phyloP scores from a whole-genome alignment of 1,140 invertebrate genomes.

The Pantala flavescens region DNA sequence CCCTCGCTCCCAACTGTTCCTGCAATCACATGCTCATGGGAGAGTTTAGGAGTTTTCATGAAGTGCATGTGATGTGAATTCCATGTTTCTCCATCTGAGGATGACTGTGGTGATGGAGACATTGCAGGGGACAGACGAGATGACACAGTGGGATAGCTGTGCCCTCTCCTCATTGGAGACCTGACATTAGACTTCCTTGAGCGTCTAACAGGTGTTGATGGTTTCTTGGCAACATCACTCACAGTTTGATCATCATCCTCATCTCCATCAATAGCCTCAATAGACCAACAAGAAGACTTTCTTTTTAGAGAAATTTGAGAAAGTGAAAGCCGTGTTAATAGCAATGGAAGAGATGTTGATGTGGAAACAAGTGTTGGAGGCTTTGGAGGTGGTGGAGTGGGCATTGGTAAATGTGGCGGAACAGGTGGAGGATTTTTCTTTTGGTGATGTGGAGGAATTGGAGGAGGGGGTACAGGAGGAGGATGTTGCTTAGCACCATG shows the following conservation, averaged over 20 bases:
- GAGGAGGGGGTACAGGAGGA: not conserved
- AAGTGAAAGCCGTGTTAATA: not conserved
- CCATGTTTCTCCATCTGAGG: slow-evolving; percentile 25
- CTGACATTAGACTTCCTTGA: not conserved
- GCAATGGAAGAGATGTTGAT: not conserved
- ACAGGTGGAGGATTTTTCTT: not conserved
- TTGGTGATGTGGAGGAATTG: not conserved
- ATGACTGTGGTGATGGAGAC: not conserved
- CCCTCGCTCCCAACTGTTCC: not conserved
- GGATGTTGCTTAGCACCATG: not conserved
- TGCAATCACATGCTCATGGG: slow-evolving; percentile 15
- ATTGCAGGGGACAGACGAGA: not conserved
- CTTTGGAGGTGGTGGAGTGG: not conserved
- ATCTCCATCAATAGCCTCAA: not conserved
- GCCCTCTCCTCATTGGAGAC: not conserved
- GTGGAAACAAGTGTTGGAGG: not conserved
- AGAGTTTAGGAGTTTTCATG: slow-evolving; percentile 21
- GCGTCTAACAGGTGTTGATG: not conserved
- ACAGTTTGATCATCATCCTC: not conserved
- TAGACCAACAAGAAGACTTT: not conserved
- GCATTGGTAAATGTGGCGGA: not conserved
- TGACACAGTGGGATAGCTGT: not conserved
- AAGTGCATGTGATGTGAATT: slow-evolving; percentile 25
- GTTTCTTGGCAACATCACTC: not conserved
- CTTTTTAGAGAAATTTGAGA: not conserved